Evolutionary conservation across 2,888 invertebrate genomes (phyloP).

Genomic region (Cartodere bifasciata): DNA sequence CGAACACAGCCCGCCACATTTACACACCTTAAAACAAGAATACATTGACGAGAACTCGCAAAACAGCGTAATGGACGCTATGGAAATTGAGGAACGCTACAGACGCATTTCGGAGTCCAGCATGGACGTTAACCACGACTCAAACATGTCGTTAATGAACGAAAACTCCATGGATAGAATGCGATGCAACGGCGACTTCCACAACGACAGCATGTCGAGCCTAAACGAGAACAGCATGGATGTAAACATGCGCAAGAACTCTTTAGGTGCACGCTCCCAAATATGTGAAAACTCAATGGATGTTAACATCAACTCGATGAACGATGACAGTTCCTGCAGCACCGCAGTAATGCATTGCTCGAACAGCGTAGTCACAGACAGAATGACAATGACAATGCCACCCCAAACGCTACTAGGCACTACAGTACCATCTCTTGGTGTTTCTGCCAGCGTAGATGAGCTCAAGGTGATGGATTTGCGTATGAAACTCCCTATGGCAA

Average conservation of each 20-base stretch:
- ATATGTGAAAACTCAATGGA: conserved; percentile 29
- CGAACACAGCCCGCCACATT: conserved; percentile 42
- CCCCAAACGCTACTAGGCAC: conserved; percentile 12
- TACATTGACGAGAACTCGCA: conserved; percentile 62
- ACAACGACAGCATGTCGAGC: conserved; percentile 19
- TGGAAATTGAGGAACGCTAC: conserved; percentile 29
- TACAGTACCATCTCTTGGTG: no score
- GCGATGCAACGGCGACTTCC: conserved; percentile 22
- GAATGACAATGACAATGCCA: conserved; percentile 10
- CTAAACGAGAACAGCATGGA: conserved; percentile 29
- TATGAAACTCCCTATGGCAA: conserved; percentile 48
- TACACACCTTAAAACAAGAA: conserved; percentile 49
- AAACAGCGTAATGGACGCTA: conserved; percentile 39
- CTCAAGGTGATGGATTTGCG: conserved; percentile 53
- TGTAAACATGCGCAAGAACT: conserved; percentile 24
- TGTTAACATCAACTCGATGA: conserved; percentile 20
- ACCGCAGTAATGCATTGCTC: conserved; percentile 14
- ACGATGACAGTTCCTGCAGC: conserved; percentile 24
- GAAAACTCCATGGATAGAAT: conserved; percentile 41
- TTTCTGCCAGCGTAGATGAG: conserved; percentile 31
- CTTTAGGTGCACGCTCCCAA: conserved; percentile 11
- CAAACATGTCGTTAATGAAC: conserved; percentile 34
- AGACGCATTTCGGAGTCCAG: conserved; percentile 34
- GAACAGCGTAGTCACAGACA: conserved; percentile 10
- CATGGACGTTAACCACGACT: conserved; percentile 34